phyloP scores from a whole-genome alignment of 2,113 vertebrate genomes.

The Carlito syrichta region DNA sequence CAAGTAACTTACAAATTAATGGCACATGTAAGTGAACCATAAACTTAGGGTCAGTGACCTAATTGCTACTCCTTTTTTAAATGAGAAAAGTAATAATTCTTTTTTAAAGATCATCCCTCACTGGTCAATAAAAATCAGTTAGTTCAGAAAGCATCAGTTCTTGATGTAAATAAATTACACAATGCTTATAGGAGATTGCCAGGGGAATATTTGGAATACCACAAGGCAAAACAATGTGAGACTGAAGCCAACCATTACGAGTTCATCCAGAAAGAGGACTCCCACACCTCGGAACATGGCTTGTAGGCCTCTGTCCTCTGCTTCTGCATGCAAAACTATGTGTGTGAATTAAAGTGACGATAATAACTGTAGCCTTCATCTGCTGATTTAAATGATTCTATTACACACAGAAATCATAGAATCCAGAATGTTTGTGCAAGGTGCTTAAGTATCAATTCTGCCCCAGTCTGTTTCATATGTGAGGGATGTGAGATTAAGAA shows the following conservation, averaged over 20 bases:
- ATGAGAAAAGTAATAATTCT: background rate
- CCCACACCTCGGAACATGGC: background rate
- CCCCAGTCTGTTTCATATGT: background rate
- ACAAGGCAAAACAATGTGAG: background rate
- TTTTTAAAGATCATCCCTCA: background rate
- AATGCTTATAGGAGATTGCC: background rate
- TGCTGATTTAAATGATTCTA: background rate
- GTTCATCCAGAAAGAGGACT: background rate
- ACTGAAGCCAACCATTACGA: background rate
- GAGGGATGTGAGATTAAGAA: background rate
- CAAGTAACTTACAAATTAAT: background rate
- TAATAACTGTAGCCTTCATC: background rate
- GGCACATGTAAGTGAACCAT: background rate
- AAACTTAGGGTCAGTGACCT: slow-evolving; percentile 10
- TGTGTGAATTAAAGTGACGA: background rate
- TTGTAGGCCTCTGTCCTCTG: background rate
- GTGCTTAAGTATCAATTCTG: background rate
- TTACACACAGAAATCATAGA: background rate
- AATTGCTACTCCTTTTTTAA: background rate
- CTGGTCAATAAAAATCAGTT: background rate
- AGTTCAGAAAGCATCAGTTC: background rate
- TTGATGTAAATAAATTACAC: background rate
- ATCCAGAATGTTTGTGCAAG: background rate
- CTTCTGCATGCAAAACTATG: background rate
- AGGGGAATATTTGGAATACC: background rate